Percentiles rank a stretch among this genome's conserved stretches.
phyloP scores from a whole-genome alignment of 2,888 invertebrate genomes.

The Plebejus anna region DNA sequence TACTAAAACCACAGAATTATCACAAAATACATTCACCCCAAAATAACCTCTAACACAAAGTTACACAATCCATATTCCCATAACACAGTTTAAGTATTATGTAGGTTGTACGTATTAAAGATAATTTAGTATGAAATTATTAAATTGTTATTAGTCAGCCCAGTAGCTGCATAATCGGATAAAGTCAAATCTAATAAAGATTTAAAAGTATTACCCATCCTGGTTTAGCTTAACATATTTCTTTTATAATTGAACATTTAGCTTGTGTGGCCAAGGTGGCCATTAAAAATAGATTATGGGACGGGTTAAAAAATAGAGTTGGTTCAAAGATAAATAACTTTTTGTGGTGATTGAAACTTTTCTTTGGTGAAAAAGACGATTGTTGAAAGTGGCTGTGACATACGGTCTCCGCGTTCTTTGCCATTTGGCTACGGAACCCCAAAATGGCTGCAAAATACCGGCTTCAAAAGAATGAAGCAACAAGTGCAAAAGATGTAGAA shows the following conservation, averaged over 20 bases:
- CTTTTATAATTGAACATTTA: not conserved
- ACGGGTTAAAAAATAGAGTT: not conserved
- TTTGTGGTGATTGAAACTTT: not conserved
- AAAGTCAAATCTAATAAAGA: constrained; percentile 25
- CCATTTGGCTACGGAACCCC: not conserved
- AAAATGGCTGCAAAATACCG: not conserved
- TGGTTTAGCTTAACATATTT: constrained; percentile 4
- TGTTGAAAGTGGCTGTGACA: not conserved
- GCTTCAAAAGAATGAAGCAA: too few species aligned
- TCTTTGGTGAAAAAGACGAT: too few species aligned
- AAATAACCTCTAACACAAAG: constrained; percentile 26
- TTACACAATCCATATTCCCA: not conserved
- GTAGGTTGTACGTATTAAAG: constrained; percentile 35
- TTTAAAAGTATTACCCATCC: constrained; percentile 2
- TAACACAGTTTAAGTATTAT: constrained; percentile 24
- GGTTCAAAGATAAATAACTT: not conserved
- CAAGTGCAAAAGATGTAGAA: too few species aligned
- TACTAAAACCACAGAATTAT: constrained; percentile 5
- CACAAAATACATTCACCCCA: constrained; percentile 13
- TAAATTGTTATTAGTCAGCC: constrained; percentile 37
- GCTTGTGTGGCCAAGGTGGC: not conserved
- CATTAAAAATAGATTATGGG: not conserved
- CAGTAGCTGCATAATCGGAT: constrained; percentile 21
- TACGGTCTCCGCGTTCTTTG: not conserved
- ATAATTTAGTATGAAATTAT: constrained; percentile 38